Conservation (phyloP, 2,113 vertebrate genomes). For the Actenoides lindsayi region DNA sequence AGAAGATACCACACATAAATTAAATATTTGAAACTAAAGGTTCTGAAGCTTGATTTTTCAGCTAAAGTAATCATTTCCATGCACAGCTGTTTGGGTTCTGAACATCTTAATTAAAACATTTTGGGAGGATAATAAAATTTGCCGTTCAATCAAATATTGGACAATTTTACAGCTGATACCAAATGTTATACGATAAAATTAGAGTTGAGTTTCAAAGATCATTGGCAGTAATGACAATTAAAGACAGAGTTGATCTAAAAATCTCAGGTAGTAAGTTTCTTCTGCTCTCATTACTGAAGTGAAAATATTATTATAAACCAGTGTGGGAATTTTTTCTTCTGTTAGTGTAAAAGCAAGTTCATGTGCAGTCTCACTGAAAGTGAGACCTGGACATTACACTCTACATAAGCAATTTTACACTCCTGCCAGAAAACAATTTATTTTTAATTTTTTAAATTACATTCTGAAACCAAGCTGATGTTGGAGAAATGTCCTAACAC, state of each 20-base stretch:
- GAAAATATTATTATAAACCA: neutral
- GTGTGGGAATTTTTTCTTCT: neutral
- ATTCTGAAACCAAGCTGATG: neutral
- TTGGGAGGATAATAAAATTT: neutral
- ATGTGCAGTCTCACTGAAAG: neutral
- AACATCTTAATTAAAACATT: constrained; percentile 52
- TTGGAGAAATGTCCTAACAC: neutral
- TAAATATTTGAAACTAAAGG: neutral
- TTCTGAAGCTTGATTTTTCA: constrained; percentile 14
- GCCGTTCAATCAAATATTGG: neutral
- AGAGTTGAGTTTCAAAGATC: neutral
- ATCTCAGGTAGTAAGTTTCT: neutral
- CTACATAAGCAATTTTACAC: neutral
- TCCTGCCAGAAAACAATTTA: neutral
- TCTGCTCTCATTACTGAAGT: neutral
- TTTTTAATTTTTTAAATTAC: neutral
- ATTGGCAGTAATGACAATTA: neutral
- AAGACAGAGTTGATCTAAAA: neutral
- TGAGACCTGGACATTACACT: neutral
- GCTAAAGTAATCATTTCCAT: constrained; percentile 25
- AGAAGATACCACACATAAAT: neutral
- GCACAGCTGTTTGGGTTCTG: constrained; percentile 29
- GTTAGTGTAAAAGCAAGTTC: neutral
- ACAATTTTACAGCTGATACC: constrained; percentile 16
- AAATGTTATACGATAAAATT: neutral